Base-by-base conservation (phyloP, 1,140 invertebrate species). In the Caligus rogercresseyi region DNA sequence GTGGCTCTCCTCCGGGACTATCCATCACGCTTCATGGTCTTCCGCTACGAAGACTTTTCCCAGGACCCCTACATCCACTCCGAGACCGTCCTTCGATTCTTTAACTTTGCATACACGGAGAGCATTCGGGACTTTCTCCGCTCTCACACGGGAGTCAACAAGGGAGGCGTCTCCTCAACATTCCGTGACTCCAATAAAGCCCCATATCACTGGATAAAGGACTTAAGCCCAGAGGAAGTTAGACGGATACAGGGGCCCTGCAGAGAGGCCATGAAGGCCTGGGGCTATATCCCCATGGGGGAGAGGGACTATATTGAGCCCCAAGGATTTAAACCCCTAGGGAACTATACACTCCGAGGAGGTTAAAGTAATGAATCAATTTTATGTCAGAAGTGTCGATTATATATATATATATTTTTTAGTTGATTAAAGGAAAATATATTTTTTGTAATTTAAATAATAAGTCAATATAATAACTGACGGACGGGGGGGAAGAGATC, bases 1-100 rank as follows among this genome's bases (percentile, higher is more conserved):
- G 75, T 82, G 11, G 71, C 77, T 52, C 74, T 91, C 58, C 73
- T 78, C 3, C 77, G 80, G 67, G 72, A 79, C 57, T 87, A 83
- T 75, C 83, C 86, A 15, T 71, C 77, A 55, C 77, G 79, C 64
- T 83, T 90, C 26, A 25, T 21, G 57, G 81, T 81, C 18, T 71
- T 89, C 19, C 78, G 87, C 0, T 91, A 89, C 70, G 88, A 91
- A 74, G 87, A 91, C 70, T 71, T 91, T 15, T 86, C 86, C 0
- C 68, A 87, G 14, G 78, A 86, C 69, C 83, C 85, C 0, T 83
- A 84, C 69, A 75, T 73, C 55, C 78, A 80, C n/a, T 79, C 81
- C 2, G 76, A 81, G 66, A 76, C 83, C n/a, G 71, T 91, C 2
- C 80, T 87, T 61, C 73, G 82, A 68, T 89, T 89, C 73, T 83